Evolutionary conservation across 2,797 vertebrate genomes (phyloP).

Genomic region (Hybognathus amarus): DNA sequence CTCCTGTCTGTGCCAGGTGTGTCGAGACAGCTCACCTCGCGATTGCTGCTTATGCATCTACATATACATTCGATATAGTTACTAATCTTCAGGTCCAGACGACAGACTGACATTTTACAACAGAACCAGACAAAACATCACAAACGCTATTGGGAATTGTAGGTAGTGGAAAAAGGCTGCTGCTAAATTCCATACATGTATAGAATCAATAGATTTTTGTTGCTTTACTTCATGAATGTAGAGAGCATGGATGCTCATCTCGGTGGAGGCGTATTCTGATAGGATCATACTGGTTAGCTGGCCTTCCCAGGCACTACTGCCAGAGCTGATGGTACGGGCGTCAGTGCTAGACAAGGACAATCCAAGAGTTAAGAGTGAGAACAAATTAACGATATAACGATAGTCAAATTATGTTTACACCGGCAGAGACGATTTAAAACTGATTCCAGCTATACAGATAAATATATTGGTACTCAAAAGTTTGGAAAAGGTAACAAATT

Average conservation of each 20-base stretch:
- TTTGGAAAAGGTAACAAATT: not conserved
- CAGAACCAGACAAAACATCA: not conserved
- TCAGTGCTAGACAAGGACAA: conserved; percentile 78
- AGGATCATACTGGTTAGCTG: conserved; percentile 93
- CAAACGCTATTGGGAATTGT: not conserved
- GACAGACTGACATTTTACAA: not conserved
- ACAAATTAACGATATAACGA: not conserved
- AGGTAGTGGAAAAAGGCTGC: not conserved
- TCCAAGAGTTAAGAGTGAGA: not conserved
- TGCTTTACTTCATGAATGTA: conserved; percentile 94
- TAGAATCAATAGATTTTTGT: not conserved
- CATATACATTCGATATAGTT: not conserved
- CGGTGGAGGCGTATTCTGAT: conserved; percentile 95
- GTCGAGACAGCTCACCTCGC: conserved; percentile 86
- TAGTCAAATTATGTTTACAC: not conserved
- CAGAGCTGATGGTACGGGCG: conserved; percentile 89
- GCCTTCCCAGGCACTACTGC: conserved; percentile 96
- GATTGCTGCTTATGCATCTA: conserved; percentile 91
- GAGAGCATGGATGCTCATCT: conserved; percentile 98
- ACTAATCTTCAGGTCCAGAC: not conserved
- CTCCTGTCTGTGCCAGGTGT: conserved; percentile 95
- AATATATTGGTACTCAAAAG: not conserved
- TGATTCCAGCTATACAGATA: not conserved
- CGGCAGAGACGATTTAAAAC: not conserved
- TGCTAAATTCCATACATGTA: not conserved